Conservation (phyloP, 2,797 vertebrate species). For the Ibycter americanus region DNA sequence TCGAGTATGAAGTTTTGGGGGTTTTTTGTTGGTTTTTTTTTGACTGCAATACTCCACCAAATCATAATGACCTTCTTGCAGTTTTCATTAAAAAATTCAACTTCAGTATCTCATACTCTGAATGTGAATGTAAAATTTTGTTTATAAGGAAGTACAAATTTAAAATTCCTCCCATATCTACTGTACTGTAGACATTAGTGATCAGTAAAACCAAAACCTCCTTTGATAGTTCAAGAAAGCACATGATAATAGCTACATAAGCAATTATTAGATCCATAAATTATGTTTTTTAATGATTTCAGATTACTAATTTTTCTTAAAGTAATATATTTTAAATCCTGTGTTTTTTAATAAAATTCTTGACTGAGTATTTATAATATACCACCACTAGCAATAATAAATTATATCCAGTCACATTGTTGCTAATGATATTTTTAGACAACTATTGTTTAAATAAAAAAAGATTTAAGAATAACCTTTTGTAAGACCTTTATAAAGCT, state of each 20-base stretch:
- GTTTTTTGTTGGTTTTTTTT: not conserved
- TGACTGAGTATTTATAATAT: not conserved
- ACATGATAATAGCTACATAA: not conserved
- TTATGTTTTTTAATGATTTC: not conserved
- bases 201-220: not conserved
- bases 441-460: not conserved
- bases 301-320: not conserved
- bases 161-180: not conserved
- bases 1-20: not conserved
- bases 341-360: not conserved
- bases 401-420: not conserved
- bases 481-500: not conserved
- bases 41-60: not conserved
- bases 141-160: not conserved
- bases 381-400: conserved; percentile 15
- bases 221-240: not conserved
- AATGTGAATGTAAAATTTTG: not conserved
- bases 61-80: not conserved
- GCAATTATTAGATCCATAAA: not conserved
- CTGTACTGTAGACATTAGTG: not conserved
- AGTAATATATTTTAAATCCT: not conserved
- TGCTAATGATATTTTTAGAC: conserved; percentile 8
- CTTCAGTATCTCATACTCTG: not conserved
- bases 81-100: not conserved
- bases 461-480: not conserved